phyloP scores from a whole-genome alignment of 2,113 vertebrate species.

The Collichthys lucidus region DNA sequence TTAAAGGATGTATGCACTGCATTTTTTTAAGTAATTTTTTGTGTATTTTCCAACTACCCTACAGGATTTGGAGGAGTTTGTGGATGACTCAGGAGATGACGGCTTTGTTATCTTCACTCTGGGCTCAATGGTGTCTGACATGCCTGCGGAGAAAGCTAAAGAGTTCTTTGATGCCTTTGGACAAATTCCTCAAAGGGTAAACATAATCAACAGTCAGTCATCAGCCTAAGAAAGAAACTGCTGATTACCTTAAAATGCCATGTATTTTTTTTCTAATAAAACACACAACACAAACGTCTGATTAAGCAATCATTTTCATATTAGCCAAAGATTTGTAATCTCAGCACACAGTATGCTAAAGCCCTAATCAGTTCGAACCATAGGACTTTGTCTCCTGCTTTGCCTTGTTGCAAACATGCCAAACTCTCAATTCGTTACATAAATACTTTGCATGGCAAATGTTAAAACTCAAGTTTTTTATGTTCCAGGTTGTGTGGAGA shows the following conservation, averaged over 20 bases:
- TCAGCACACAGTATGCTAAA: background rate
- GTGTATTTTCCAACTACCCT: constrained; percentile 19
- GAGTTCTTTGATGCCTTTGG: constrained; percentile 89
- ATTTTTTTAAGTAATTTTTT: constrained; percentile 17
- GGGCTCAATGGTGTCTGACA: constrained; percentile 92
- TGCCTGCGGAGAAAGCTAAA: constrained; percentile 87
- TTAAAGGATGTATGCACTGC: background rate
- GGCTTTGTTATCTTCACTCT: constrained; percentile 94
- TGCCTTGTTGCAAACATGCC: background rate
- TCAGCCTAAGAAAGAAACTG: too few species aligned
- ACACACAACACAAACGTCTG: too few species aligned
- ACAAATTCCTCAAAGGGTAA: constrained; percentile 92
- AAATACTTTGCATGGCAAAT: background rate
- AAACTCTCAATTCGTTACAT: background rate
- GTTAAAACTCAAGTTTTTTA: background rate
- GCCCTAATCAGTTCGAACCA: background rate
- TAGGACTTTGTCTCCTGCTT: constrained; percentile 29
- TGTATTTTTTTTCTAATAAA: too few species aligned
- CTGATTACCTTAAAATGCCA: too few species aligned
- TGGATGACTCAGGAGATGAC: constrained; percentile 92
- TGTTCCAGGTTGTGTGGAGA: constrained; percentile 92
- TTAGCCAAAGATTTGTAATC: constrained; percentile 6
- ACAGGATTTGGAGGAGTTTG: constrained; percentile 92
- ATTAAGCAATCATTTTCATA: background rate
- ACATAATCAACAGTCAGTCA: too few species aligned